phyloP scores from a whole-genome alignment of 2,113 vertebrate genomes.

The Nanorana parkeri region DNA sequence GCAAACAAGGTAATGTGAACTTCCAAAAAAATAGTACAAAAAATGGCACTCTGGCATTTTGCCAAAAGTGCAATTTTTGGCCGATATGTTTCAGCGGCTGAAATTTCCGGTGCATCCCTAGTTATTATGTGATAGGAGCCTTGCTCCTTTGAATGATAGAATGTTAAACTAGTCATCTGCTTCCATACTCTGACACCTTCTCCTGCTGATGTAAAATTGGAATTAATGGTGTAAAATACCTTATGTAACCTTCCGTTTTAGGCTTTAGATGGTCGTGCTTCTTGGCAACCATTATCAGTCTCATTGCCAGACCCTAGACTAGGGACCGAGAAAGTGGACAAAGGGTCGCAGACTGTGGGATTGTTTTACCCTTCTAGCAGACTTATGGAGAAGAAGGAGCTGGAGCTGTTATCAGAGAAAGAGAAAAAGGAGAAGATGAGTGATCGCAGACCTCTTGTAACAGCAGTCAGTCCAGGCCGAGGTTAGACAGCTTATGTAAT shows the following conservation, averaged over 20 bases:
- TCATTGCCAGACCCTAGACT: conserved; percentile 43
- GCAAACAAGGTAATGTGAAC: no score
- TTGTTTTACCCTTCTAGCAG: conserved; percentile 88
- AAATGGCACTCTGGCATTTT: no score
- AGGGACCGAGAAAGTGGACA: conserved; percentile 66
- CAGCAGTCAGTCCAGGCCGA: conserved; percentile 88
- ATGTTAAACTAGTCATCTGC: no score
- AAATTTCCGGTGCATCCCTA: no score
- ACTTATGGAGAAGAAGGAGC: conserved; percentile 74
- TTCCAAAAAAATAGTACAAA: no score
- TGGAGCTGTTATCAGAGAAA: conserved; percentile 70
- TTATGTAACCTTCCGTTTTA: conserved; percentile 3
- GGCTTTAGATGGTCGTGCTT: conserved; percentile 60
- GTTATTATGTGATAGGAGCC: no score
- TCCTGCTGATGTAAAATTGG: no score
- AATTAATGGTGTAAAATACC: background rate
- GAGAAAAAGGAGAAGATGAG: conserved; percentile 75
- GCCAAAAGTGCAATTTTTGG: no score
- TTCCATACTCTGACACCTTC: no score
- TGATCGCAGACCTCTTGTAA: conserved; percentile 76
- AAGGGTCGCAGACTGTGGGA: conserved; percentile 84
- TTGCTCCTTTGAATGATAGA: no score
- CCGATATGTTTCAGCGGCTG: no score
- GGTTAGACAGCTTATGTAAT: conserved; percentile 68
- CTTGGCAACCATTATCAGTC: conserved; percentile 68